Evolutionary conservation across 2,888 invertebrate species (phyloP), one percentile per base, ranked within the genome.

Genomic region (Stomorhina lunata): DNA sequence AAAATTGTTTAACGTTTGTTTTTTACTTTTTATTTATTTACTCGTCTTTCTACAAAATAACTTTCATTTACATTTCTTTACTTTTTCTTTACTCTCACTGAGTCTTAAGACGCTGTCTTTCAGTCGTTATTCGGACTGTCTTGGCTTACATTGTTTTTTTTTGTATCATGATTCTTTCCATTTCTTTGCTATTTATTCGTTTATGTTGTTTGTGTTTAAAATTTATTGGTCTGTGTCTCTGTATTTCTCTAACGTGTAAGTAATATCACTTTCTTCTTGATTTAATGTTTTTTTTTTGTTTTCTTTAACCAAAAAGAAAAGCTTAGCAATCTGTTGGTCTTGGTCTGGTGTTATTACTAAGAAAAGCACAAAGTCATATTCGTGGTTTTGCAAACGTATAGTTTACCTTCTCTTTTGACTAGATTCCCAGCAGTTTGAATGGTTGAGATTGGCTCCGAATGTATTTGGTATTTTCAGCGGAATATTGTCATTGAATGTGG

Each of bases 171-270:
- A 10, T 50, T 66, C 15, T 40, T 40, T 3, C n/a, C 15, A 40
- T 17, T 27, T 17, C 12, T 20, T 29, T 17, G 20, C 15, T 12
- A 15, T 25, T 55, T 29, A 25, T 10, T 2, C 63, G 25, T 59
- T 72, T 63, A 32, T 59, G 68, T 53, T 40, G 34, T 40, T 72
- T 59, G 27, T 66, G n/a, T 15, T 2, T 50, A 73, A 81, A 83
- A 82, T 86, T 76, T 80, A 84, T 79, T 65, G 63, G 76, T 63
- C 55, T 69, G 15, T 68, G 53, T 63, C 84, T 85, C 84, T 88
- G 86, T 84, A 85, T 84, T 69, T 85, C 68, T 83, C 80, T 81
- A 78, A 45, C 55, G 65, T 76, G 80, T 68, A 77, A 63, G 63
- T 57, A 73, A 78, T 81, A 81, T 81, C 81, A 81, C 81, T 81